Percentiles rank a stretch among this genome's conserved stretches.
Evolutionary conservation across 2,888 invertebrate genomes (phyloP).

Genomic region (Coleophora flavipennella): DNA sequence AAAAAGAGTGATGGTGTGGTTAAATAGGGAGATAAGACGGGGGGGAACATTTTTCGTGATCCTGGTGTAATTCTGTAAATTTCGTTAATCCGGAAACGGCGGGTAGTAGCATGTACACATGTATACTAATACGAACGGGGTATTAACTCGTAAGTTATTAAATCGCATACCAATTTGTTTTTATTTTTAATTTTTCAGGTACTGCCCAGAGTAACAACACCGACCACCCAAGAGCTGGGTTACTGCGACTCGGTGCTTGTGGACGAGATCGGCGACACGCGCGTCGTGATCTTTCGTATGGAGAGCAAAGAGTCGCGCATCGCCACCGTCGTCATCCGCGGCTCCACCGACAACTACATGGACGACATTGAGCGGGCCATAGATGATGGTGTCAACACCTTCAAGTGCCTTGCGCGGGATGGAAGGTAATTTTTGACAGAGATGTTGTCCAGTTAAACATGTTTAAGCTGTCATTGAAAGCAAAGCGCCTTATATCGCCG

Average conservation of each 20-base stretch:
- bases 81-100: too few relatives aligned
- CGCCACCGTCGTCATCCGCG: slow-evolving; percentile 94
- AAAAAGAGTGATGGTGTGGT: too few relatives aligned
- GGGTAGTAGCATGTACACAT: too few relatives aligned
- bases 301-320: slow-evolving; percentile 88
- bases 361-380: slow-evolving; percentile 98
- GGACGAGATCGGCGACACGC: slow-evolving; percentile 96
- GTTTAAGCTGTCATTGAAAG: too few relatives aligned
- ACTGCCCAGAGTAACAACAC: slow-evolving; percentile 78
- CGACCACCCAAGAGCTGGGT: slow-evolving; percentile 92
- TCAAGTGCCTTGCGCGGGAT: slow-evolving; percentile 90
- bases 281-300: slow-evolving; percentile 93
- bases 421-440: slow-evolving; percentile 63
- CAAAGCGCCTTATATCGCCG: too few relatives aligned
- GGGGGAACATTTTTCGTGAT: too few relatives aligned
- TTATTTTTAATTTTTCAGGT: slow-evolving; percentile 52
- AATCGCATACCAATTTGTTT: too few relatives aligned
- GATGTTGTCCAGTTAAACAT: too few relatives aligned
- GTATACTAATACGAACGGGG: too few relatives aligned
- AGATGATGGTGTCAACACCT: slow-evolving; percentile 99
- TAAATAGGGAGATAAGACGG: too few relatives aligned
- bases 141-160: too few relatives aligned
- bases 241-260: slow-evolving; percentile 90
- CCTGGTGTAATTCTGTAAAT: too few relatives aligned
- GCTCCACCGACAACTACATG: slow-evolving; percentile 98